Evolutionary conservation across 2,113 vertebrate species (phyloP), one percentile per base, ranked within the genome.

Genomic region (Orientallactaga bullata): DNA sequence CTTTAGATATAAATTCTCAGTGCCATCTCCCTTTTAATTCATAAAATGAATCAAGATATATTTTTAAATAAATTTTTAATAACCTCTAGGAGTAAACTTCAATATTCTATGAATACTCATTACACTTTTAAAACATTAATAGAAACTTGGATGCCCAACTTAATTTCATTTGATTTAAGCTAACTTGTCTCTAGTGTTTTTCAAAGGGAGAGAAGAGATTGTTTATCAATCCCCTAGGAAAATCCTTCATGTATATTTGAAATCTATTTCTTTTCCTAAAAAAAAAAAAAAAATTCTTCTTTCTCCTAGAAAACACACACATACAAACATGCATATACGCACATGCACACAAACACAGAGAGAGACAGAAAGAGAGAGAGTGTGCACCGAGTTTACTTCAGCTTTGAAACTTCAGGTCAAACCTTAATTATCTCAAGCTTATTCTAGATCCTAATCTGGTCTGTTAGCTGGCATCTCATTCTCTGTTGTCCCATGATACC

Each of bases 141-240:
- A 51, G 47, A 91, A 84, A 94, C 8, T 74, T 16, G 87, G 69
- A 94, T 81, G n/a, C 4, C 17, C 61, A 89, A 80, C 9, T 82
- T 73, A 69, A 37, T 80, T 93, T 94, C 9, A 74, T 94, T 91
- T 94, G 42, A 93, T 84, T 93, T 82, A 88, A 90, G 23, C 24
- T 26, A 74, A 69, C 30, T 86, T 79, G 2, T 76, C 30, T 88
- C 7, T 35, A 69, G 30, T 28, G 7, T 55, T 78, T 73, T 77
- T 71, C 73, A 85, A 88, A 65, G 78, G 28, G 47, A 24, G 73
- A 39, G 32, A 81, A 87, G 18, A 1, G 15, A 84, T 84, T 78
- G n/a, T 58, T 3, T 58, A 3, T 32, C 85, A 92, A 89, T 83
- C 23, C 16, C 18, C 20, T 71, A 85, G 63, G 5, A 73, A 87